Conservation (phyloP, 1,140 invertebrate species). For the Musca vetustissima region DNA sequence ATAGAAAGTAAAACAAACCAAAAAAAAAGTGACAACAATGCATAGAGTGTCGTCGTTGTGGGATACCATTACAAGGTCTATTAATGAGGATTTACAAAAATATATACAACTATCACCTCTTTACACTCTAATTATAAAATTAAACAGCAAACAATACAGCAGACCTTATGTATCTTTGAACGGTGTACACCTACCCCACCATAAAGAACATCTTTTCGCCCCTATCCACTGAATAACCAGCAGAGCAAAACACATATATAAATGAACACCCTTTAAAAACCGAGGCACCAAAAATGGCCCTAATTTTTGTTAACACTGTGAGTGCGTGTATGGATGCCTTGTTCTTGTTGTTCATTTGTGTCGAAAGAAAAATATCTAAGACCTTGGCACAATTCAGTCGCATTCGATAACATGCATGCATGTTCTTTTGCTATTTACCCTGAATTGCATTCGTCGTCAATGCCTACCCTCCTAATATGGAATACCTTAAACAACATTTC, state of each 20-base stretch:
- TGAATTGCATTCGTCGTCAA: too few relatives aligned
- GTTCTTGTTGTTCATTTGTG: too few relatives aligned
- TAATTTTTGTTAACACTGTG: slow-evolving; percentile 13
- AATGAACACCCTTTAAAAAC: slow-evolving; percentile 13
- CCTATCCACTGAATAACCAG: background rate
- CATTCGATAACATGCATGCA: too few relatives aligned
- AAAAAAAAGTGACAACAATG: background rate
- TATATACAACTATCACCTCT: background rate
- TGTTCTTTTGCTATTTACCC: too few relatives aligned
- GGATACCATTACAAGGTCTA: slow-evolving; percentile 11
- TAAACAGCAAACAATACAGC: background rate
- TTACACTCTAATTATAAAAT: slow-evolving; percentile 23
- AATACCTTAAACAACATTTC: too few relatives aligned
- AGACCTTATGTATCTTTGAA: too few relatives aligned
- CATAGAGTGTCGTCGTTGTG: background rate
- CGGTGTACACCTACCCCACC: too few relatives aligned
- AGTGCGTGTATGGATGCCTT: too few relatives aligned
- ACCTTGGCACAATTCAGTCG: slow-evolving; percentile 24
- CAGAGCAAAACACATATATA: background rate
- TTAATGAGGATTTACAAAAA: slow-evolving; percentile 19
- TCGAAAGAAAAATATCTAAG: slow-evolving; percentile 4
- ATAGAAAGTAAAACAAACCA: background rate
- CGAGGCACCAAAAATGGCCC: slow-evolving; percentile 11
- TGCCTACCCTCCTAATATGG: too few relatives aligned
- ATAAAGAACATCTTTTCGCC: too few relatives aligned